phyloP scores from a whole-genome alignment of 2,888 invertebrate species.

The Platypus cylindrus region DNA sequence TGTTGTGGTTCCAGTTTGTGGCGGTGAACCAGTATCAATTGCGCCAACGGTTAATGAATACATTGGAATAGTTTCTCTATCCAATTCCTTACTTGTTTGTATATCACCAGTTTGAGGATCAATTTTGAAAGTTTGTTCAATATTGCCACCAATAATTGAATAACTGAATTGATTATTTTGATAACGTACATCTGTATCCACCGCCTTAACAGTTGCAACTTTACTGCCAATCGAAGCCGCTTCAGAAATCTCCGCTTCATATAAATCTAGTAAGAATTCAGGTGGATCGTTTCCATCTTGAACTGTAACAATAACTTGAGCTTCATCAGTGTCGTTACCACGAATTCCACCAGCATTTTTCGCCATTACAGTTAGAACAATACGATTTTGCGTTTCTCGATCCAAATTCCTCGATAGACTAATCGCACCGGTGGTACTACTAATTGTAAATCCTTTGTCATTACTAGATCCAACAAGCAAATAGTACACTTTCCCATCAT shows the following conservation, averaged over 20 bases:
- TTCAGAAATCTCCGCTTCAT: conserved; percentile 72
- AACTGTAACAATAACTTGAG: conserved; percentile 83
- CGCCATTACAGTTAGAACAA: conserved; percentile 82
- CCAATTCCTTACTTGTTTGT: conserved; percentile 60
- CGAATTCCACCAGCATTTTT: conserved; percentile 89
- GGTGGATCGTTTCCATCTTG: conserved; percentile 96
- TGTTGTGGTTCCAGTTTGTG: conserved; percentile 81
- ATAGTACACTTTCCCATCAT: conserved; percentile 80
- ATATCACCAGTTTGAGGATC: conserved; percentile 78
- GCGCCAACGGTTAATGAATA: conserved; percentile 75
- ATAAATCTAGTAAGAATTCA: conserved; percentile 67
- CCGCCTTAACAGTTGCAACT: conserved; percentile 67
- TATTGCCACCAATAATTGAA: conserved; percentile 75
- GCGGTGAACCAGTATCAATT: conserved; percentile 78
- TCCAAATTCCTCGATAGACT: conserved; percentile 71
- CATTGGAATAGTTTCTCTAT: conserved; percentile 63
- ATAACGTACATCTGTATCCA: conserved; percentile 82
- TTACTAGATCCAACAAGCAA: conserved; percentile 85
- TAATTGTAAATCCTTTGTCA: conserved; percentile 78
- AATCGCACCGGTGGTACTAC: conserved; percentile 71
- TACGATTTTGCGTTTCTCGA: conserved; percentile 78
- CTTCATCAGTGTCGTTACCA: conserved; percentile 92
- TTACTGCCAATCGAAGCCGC: conserved; percentile 61
- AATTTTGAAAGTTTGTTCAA: conserved; percentile 73
- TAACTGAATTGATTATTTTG: conserved; percentile 88